A percentile compares a stretch with the other conserved stretches of the same genome.
phyloP scores from a whole-genome alignment of 2,797 vertebrate species.

The Muscicapa striata region DNA sequence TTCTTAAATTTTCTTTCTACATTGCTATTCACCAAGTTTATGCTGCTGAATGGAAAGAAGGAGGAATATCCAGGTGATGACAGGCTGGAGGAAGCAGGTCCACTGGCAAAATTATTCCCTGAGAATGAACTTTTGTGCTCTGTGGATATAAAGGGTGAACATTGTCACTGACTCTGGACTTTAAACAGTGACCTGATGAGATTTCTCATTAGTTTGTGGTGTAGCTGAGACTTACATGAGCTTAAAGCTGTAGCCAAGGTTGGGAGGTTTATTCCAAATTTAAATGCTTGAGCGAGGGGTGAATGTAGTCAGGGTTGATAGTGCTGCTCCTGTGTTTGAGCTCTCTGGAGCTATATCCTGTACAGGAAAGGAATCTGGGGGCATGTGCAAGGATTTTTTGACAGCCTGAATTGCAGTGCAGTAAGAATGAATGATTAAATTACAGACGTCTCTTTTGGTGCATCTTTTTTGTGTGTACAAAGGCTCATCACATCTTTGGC shows the following conservation, averaged over 20 bases:
- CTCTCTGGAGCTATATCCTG: neutral
- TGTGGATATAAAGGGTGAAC: neutral
- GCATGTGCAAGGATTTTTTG: neutral
- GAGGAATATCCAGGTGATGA: neutral
- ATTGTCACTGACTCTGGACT: neutral
- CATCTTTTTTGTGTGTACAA: neutral
- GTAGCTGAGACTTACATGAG: neutral
- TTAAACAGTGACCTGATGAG: neutral
- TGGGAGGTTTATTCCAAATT: neutral
- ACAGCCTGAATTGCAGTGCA: neutral
- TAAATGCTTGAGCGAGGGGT: neutral
- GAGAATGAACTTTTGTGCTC: neutral
- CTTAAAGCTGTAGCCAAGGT: neutral
- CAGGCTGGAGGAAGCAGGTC: neutral
- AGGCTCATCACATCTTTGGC: slow-evolving; percentile 21
- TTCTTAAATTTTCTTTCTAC: neutral
- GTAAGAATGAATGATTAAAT: slow-evolving; percentile 14
- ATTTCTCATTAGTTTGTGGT: neutral
- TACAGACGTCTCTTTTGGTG: neutral
- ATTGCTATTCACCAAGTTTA: neutral
- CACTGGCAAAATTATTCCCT: neutral
- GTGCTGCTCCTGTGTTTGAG: neutral
- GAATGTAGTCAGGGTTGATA: neutral
- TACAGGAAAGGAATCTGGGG: neutral
- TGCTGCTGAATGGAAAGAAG: neutral